Evolutionary conservation across 2,797 vertebrate species (phyloP).

Genomic region (Microcaecilia unicolor): DNA sequence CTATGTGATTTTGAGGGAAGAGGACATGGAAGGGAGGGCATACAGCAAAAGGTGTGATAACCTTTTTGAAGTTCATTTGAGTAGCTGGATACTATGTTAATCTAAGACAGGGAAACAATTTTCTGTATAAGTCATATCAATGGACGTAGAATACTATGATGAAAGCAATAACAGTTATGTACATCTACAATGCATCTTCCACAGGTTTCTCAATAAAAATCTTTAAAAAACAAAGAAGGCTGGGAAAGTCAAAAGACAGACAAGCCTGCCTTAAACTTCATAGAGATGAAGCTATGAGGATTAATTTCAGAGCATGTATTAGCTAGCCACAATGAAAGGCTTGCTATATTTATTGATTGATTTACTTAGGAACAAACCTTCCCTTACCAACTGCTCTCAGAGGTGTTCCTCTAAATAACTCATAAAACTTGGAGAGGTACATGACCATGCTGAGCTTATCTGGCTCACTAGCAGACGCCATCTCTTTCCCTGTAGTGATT

Average conservation of each 20-base stretch:
- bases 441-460: slow-evolving; percentile 80
- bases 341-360: accelerated
- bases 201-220: too few relatives aligned
- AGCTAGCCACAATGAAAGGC: not conserved
- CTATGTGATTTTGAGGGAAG: too few relatives aligned
- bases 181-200: too few relatives aligned
- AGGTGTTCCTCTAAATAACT: slow-evolving; percentile 82
- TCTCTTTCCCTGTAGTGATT: slow-evolving; percentile 69
- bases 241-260: not conserved
- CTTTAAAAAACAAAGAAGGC: too few relatives aligned
- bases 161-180: too few relatives aligned
- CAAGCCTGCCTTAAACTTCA: not conserved
- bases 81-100: too few relatives aligned
- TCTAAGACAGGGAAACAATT: too few relatives aligned
- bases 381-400: slow-evolving; percentile 70
- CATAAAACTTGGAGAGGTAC: slow-evolving; percentile 92
- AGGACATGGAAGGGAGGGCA: too few relatives aligned
- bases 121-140: too few relatives aligned
- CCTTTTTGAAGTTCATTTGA: too few relatives aligned
- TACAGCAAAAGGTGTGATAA: too few relatives aligned
- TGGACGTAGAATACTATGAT: too few relatives aligned
- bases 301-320: not conserved
- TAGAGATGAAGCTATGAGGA: not conserved
- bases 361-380: not conserved
- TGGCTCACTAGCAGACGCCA: slow-evolving; percentile 55